Conservation (phyloP, 2,888 invertebrate species). For the Erebia ligea region DNA sequence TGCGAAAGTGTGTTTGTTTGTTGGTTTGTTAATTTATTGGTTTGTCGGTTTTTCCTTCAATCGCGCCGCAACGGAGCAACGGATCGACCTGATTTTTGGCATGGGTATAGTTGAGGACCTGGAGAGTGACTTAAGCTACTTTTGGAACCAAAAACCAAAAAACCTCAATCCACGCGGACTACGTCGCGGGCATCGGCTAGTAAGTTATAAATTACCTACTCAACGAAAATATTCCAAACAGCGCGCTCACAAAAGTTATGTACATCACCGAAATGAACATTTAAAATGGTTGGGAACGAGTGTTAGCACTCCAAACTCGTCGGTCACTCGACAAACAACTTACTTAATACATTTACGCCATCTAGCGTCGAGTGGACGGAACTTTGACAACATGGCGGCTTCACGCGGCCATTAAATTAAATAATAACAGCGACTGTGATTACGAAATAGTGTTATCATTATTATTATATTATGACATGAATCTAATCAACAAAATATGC, state of each 20-base stretch:
- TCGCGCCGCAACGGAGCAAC: too few relatives aligned
- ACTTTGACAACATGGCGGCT: slow-evolving; percentile 1
- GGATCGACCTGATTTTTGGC: too few relatives aligned
- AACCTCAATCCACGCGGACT: too few relatives aligned
- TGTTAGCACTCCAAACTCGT: slow-evolving; percentile 16
- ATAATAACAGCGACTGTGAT: not conserved
- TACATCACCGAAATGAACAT: not conserved
- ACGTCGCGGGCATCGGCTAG: too few relatives aligned
- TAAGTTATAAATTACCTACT: not conserved
- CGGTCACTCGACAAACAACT: slow-evolving; percentile 1
- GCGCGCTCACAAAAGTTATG: not conserved
- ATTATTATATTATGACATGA: too few relatives aligned
- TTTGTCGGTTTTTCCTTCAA: too few relatives aligned
- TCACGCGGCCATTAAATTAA: not conserved
- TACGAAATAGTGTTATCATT: not conserved
- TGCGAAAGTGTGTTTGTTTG: too few relatives aligned
- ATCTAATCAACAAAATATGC: too few relatives aligned
- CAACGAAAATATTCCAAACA: not conserved
- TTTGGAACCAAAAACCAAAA: too few relatives aligned
- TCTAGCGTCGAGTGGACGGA: slow-evolving; percentile 34
- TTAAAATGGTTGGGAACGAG: slow-evolving; percentile 13
- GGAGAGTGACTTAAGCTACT: too few relatives aligned
- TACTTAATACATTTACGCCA: slow-evolving; percentile 23
- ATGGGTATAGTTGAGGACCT: too few relatives aligned
- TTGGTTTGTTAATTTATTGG: too few relatives aligned